A percentile compares a stretch with the other conserved stretches of the same genome.
phyloP scores from a whole-genome alignment of 1,140 invertebrate genomes.

The Marisa cornuarietis region DNA sequence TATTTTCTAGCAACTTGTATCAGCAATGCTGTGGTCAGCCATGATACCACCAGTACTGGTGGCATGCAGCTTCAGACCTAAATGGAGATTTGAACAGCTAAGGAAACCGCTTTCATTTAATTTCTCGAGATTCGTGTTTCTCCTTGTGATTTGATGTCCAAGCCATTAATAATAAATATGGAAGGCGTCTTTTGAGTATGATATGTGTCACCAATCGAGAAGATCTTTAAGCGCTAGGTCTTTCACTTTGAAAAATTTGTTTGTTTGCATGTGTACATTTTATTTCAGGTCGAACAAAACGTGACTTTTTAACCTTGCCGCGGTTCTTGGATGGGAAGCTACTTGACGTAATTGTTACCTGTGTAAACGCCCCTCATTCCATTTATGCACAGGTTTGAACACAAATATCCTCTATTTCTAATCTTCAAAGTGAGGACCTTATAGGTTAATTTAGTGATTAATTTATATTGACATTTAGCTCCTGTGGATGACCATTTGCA shows the following conservation, averaged over 20 bases:
- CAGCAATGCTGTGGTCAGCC: too few species aligned
- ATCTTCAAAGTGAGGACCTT: not conserved
- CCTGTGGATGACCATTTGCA: not conserved
- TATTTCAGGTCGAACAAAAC: not conserved
- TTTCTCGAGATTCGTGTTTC: not conserved
- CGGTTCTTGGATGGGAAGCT: slow-evolving; percentile 16
- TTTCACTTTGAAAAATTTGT: not conserved
- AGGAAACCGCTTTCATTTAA: too few species aligned
- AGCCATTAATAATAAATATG: not conserved
- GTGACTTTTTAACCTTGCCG: slow-evolving; percentile 16
- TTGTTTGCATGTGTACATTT: not conserved
- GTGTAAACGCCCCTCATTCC: slow-evolving; percentile 23
- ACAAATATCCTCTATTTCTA: slow-evolving; percentile 24
- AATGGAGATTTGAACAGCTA: too few species aligned
- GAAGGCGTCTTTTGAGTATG: not conserved
- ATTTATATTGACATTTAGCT: not conserved
- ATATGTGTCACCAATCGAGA: too few species aligned
- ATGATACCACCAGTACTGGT: too few species aligned
- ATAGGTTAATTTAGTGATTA: not conserved
- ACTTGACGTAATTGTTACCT: slow-evolving; percentile 30
- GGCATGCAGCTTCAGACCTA: too few species aligned
- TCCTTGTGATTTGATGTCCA: not conserved
- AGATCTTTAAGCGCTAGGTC: not conserved
- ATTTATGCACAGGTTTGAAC: slow-evolving; percentile 36
- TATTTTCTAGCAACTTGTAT: too few species aligned